Conservation (phyloP, 2,888 invertebrate genomes). For the Parapristionchus giblindavisi region DNA sequence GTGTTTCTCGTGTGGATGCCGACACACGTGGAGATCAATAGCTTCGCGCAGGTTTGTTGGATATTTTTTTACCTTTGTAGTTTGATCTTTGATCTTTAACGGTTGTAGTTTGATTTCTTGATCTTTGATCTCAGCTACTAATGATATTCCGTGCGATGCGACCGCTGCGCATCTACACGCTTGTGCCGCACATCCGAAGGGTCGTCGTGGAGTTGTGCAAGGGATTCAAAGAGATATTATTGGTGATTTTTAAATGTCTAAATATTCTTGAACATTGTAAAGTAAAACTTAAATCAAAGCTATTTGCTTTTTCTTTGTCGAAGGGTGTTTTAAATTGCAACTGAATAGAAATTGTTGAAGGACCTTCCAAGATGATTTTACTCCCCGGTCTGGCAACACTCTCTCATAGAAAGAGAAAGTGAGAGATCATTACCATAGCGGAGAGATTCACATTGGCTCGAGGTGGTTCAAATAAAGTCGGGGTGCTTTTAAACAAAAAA, state of each 20-base stretch:
- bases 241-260: no score
- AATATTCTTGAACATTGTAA: no score
- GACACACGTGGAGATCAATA: constrained; percentile 86
- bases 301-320: no score
- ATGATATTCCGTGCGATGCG: constrained; percentile 92
- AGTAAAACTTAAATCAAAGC: no score
- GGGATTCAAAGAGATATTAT: constrained; percentile 96
- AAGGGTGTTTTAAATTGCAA: no score
- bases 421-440: no score
- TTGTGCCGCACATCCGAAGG: constrained; percentile 95
- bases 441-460: neutral
- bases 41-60: constrained; percentile 80
- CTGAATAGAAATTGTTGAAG: no score
- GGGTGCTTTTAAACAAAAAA: no score
- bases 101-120: no score
- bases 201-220: constrained; percentile 97
- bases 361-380: no score
- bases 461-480: neutral
- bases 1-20: constrained; percentile 96
- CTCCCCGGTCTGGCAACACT: no score
- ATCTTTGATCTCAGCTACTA: constrained; percentile 75
- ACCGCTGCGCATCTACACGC: constrained; percentile 91
- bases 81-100: neutral
- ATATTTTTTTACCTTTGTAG: neutral
- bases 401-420: no score